These are phyloP conservation scores for Pyrocephalus nanus DNA, from an alignment of 2,797 vertebrate species.

Conservation along the genomic window DNA sequence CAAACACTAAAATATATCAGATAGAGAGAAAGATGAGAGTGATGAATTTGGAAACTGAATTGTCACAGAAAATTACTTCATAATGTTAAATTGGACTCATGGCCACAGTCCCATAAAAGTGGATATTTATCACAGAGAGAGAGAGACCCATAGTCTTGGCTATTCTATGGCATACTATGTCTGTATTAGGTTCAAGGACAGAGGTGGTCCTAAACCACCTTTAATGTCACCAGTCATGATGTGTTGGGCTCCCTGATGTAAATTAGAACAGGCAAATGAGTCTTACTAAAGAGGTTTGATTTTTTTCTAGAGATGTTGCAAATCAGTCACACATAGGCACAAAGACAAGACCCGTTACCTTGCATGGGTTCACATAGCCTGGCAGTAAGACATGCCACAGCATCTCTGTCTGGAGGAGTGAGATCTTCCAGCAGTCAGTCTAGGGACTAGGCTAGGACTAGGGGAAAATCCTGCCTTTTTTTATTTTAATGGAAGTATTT, in stretches of 20 bases:
- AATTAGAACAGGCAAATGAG: background rate
- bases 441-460: background rate
- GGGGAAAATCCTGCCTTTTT: background rate
- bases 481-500: background rate
- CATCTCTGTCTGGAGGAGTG: background rate
- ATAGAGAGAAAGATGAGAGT: constrained; percentile 17
- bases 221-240: background rate
- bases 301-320: background rate
- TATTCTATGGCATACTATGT: background rate
- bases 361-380: background rate
- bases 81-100: constrained; percentile 24
- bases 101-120: constrained; percentile 1
- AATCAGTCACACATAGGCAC: background rate
- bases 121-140: background rate
- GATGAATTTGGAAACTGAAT: background rate
- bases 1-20: constrained; percentile 32
- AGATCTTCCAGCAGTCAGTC: background rate
- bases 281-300: background rate
- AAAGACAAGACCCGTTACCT: background rate
- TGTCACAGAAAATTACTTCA: constrained; percentile 26
- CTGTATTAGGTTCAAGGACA: background rate
- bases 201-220: background rate
- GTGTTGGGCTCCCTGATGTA: background rate
- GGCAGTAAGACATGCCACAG: background rate
- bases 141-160: background rate